Evolutionary conservation across 2,113 vertebrate species (phyloP).

Genomic region (Meleagris gallopavo): DNA sequence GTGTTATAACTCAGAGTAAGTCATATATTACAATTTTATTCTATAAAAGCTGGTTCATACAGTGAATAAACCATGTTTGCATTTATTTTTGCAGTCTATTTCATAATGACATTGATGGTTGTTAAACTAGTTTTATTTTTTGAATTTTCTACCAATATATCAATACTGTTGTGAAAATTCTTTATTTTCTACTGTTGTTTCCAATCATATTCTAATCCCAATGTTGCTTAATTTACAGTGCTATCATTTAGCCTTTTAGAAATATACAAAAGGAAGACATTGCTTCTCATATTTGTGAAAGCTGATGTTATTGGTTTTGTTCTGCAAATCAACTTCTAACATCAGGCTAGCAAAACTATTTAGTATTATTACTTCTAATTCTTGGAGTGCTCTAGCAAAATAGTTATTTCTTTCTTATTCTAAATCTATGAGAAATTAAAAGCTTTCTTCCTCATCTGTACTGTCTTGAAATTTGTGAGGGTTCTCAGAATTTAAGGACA

Average conservation of each 20-base stretch:
- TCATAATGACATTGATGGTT: background rate
- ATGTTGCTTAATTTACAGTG: background rate
- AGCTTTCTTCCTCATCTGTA: accelerated
- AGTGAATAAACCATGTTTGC: background rate
- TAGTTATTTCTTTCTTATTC: background rate
- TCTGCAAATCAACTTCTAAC: background rate
- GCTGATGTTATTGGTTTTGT: accelerated
- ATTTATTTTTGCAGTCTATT: background rate
- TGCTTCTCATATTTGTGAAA: background rate
- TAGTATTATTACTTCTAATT: background rate
- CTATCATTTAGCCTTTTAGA: background rate
- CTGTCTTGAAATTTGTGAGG: background rate
- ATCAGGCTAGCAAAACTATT: background rate
- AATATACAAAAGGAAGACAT: accelerated
- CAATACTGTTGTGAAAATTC: accelerated
- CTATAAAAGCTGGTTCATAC: background rate
- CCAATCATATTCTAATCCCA: background rate
- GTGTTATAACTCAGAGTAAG: background rate
- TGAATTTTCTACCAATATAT: background rate
- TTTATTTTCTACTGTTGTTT: background rate
- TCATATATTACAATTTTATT: background rate
- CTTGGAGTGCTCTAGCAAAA: background rate
- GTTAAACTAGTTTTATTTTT: background rate
- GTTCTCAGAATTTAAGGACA: background rate
- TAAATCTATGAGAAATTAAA: background rate